phyloP scores from a whole-genome alignment of 1,140 invertebrate species.

The Drosophila gunungcola region DNA sequence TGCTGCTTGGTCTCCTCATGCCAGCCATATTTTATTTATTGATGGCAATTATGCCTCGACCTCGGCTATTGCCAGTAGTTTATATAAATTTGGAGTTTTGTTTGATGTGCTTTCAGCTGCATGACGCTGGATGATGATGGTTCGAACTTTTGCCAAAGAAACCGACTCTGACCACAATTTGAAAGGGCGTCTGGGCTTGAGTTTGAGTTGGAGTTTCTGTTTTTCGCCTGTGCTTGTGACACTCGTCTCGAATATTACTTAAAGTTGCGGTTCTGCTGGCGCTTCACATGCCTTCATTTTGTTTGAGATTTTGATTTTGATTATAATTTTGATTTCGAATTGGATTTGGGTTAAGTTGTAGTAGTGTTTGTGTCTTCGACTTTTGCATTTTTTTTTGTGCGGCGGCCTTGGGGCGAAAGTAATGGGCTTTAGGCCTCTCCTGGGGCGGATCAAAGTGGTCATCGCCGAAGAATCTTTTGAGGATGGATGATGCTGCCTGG shows the following conservation, averaged over 20 bases:
- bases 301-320: slow-evolving; percentile 49
- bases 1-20: slow-evolving; percentile 6
- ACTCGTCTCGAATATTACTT: slow-evolving; percentile 60
- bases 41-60: slow-evolving; percentile 82
- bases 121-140: slow-evolving; percentile 48
- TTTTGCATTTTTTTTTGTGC: slow-evolving; percentile 52
- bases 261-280: slow-evolving; percentile 69
- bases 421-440: slow-evolving; percentile 49
- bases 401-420: slow-evolving; percentile 58
- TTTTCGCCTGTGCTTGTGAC: slow-evolving; percentile 42
- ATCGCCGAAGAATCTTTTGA: slow-evolving; percentile 36
- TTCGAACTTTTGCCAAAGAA: slow-evolving; percentile 79
- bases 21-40: slow-evolving; percentile 82
- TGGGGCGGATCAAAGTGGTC: slow-evolving; percentile 49
- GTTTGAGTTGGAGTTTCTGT: slow-evolving; percentile 13
- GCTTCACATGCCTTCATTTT: slow-evolving; percentile 52
- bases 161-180: slow-evolving; percentile 77
- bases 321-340: slow-evolving; percentile 50
- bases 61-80: slow-evolving; percentile 75
- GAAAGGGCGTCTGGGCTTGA: slow-evolving; percentile 25
- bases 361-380: slow-evolving; percentile 23
- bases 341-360: slow-evolving; percentile 60
- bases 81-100: slow-evolving; percentile 79
- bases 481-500: slow-evolving; percentile 37
- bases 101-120: slow-evolving; percentile 81